Percentiles rank a stretch among this genome's conserved stretches.
Conservation (phyloP, 2,888 invertebrate genomes). For the Melinaea marsaeus region DNA sequence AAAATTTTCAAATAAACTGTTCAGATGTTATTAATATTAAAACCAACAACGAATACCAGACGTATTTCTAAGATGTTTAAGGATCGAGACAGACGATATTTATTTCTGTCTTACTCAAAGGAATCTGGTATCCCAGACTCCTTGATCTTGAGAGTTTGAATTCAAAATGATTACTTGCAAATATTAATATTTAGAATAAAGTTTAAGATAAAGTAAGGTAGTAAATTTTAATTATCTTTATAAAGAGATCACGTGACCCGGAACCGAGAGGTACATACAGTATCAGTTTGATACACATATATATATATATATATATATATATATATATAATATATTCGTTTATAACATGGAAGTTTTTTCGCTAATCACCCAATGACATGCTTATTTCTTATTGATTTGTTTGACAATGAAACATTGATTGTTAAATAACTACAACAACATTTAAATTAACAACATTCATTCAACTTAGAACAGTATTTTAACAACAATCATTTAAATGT, state of each 20-base stretch:
- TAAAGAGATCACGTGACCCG: constrained; percentile 56
- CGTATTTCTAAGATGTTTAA: constrained; percentile 51
- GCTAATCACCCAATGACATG: neutral
- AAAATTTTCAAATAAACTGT: neutral
- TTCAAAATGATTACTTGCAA: neutral
- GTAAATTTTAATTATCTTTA: constrained; percentile 32
- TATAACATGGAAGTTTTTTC: neutral
- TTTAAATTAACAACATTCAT: too few relatives aligned
- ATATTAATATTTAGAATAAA: neutral
- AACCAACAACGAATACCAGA: constrained; percentile 42
- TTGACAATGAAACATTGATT: neutral
- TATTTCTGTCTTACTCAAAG: constrained; percentile 62
- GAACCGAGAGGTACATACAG: constrained; percentile 51
- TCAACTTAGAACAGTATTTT: too few relatives aligned
- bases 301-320: neutral
- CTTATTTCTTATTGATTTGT: neutral
- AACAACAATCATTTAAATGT: too few relatives aligned
- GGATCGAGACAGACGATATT: constrained; percentile 48
- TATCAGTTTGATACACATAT: constrained; percentile 13
- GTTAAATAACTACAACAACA: neutral
- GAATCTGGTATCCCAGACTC: constrained; percentile 61
- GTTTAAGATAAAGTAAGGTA: neutral
- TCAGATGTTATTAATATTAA: neutral
- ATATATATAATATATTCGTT: neutral
- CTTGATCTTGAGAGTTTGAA: constrained; percentile 41